phyloP scores from a whole-genome alignment of 2,797 vertebrate genomes.

The Loris lydekkerianus region DNA sequence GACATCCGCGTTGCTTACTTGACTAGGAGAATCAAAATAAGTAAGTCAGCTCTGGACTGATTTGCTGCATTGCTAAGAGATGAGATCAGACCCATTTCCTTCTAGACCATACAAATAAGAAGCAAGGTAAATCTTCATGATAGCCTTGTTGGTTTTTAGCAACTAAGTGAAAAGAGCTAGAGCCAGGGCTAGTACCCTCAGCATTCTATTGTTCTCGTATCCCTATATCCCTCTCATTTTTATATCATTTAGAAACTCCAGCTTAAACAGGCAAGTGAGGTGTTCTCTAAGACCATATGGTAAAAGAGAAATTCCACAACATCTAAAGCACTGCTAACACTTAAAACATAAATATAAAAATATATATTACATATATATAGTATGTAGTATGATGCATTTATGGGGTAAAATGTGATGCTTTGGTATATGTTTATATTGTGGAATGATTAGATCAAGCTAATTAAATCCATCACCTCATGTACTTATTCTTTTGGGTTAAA shows the following conservation, averaged over 20 bases:
- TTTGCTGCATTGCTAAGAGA: neutral
- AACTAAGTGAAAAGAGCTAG: neutral
- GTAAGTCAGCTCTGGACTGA: conserved; percentile 58
- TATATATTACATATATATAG: no score
- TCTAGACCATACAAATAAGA: neutral
- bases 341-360: neutral
- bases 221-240: neutral
- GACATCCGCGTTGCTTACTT: conserved; percentile 89
- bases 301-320: conserved; percentile 38
- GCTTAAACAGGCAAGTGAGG: conserved; percentile 13
- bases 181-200: neutral
- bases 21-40: conserved; percentile 87
- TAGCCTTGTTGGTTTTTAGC: conserved; percentile 42
- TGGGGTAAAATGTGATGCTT: neutral
- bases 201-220: neutral
- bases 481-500: neutral
- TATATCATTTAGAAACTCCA: conserved; percentile 13
- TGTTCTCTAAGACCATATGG: conserved; percentile 59
- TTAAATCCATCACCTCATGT: neutral
- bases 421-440: neutral
- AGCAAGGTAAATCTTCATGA: conserved; percentile 3
- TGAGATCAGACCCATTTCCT: conserved; percentile 34
- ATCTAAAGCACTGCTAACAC: conserved; percentile 5
- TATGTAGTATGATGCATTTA: neutral
- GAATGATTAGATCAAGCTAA: neutral